Conservation (phyloP, 1,140 invertebrate species). For the Pseudomyrmex pallidus region DNA sequence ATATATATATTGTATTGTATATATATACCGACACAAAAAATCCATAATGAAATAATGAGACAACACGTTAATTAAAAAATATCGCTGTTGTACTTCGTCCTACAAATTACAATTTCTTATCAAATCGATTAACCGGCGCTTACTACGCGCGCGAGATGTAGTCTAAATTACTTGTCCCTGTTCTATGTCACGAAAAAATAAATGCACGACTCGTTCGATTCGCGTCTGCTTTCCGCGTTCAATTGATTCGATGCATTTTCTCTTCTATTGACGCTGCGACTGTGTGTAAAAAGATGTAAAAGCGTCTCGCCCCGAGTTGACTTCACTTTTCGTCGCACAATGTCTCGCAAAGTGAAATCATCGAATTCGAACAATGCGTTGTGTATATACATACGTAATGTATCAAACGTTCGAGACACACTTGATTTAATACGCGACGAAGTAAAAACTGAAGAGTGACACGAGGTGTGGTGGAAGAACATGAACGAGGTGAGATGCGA, state of each 20-base stretch:
- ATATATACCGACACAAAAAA: conserved; percentile 49
- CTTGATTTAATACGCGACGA: conserved; percentile 47
- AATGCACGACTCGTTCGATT: background rate
- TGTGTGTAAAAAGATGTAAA: conserved; percentile 29
- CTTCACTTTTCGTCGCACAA: conserved; percentile 43
- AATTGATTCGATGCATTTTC: conserved; percentile 32
- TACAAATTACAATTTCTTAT: conserved; percentile 61
- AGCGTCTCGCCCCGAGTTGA: conserved; percentile 15
- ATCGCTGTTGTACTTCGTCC: conserved; percentile 53
- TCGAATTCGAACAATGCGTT: conserved; percentile 32
- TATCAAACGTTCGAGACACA: conserved; percentile 59
- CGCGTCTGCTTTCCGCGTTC: no score
- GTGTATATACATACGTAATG: background rate
- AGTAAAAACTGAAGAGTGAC: conserved; percentile 36
- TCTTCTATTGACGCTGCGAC: conserved; percentile 15
- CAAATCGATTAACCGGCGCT: conserved; percentile 51
- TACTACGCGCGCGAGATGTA: conserved; percentile 47
- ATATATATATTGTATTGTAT: no score
- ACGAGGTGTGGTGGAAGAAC: conserved; percentile 62
- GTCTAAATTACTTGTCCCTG: conserved; percentile 62
- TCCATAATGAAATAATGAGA: conserved; percentile 9
- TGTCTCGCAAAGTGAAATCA: conserved; percentile 49
- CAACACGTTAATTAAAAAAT: conserved; percentile 48
- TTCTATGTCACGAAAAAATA: conserved; percentile 52
- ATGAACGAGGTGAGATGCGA: conserved; percentile 62